Base-by-base conservation (phyloP, 2,888 invertebrate genomes). In the Phlogophora meticulosa region DNA sequence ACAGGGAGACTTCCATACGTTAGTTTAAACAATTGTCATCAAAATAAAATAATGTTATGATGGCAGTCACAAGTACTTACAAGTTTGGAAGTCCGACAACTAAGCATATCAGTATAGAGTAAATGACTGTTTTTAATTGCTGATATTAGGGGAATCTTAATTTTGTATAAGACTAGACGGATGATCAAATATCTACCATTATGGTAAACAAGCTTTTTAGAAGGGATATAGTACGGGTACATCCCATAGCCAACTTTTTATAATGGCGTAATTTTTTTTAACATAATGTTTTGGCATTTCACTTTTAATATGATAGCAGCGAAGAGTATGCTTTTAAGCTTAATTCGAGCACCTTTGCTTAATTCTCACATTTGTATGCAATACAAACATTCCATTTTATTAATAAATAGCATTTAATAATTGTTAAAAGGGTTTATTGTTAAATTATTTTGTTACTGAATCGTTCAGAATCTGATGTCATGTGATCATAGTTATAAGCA, bases 401-500 rank as follows among this genome's bases (percentile, higher is more conserved):
- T 11, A 7, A 24, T 78, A 66, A 42, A 73, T 46, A 58, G 57
- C 71, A 65, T 82, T 80, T 78, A 76, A 34, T 65, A 76, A 17
- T 67, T 70, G 65, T 79, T 80, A 62, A 17, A 62, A 67, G 58
- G 57, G 48, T 52, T 80, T 78, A 72, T 85, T 83, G 68, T 80
- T 82, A 49, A 80, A 55, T 74, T 70, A 55, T 74, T 70, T 71
- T 80, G 55, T 80, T 76, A 73, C 60, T 66, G 11, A 61, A 52
- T 65, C 32, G 10, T 61, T 64, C 62, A 76, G 77, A 85, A 83
- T 85, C 83, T 82, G 62, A 79, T 77, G 24, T 57, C 52, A 74
- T 85, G 87, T 85, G 84, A 84, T 85, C 66, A 59, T 79, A 84
- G 80, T 28, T 73, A 2, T 82, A 82, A 83, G 82, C 9, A 15